Evolutionary conservation across 2,888 invertebrate genomes (phyloP).

Genomic region (Phania funesta): DNA sequence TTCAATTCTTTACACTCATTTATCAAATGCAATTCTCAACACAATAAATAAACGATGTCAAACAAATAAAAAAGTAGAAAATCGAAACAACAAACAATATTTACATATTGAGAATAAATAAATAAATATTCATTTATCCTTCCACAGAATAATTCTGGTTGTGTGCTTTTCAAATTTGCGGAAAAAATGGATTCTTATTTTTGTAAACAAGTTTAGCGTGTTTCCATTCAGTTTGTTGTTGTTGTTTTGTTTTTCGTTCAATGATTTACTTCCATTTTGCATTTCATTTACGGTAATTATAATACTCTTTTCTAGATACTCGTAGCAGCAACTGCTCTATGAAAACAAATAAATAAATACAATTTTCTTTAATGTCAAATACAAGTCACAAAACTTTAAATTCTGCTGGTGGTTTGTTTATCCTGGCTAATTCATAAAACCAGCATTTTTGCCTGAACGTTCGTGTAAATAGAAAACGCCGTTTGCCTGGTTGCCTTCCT

Average conservation of each 20-base stretch:
- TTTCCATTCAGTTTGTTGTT: conserved; percentile 1
- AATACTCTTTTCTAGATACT: conserved; percentile 19
- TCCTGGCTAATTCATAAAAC: conserved; percentile 57
- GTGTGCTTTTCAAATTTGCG: neutral
- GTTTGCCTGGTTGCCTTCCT: conserved; percentile 57
- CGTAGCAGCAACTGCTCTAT: conserved; percentile 43
- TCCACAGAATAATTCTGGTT: conserved; percentile 13
- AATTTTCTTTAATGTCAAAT: conserved; percentile 53
- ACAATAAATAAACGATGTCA: conserved; percentile 43
- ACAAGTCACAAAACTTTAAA: conserved; percentile 58
- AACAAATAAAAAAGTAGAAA: neutral
- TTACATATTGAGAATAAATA: conserved; percentile 13
- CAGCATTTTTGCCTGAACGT: conserved; percentile 41
- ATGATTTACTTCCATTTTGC: conserved; percentile 52
- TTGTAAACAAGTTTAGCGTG: conserved; percentile 53
- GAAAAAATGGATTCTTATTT: conserved; percentile 32
- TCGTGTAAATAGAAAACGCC: neutral
- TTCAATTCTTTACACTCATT: conserved; percentile 35
- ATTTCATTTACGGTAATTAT: conserved; percentile 61
- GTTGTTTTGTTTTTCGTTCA: neutral
- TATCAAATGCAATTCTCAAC: conserved; percentile 26
- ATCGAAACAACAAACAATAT: neutral
- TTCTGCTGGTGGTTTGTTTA: conserved; percentile 50
- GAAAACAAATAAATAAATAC: conserved; percentile 46
- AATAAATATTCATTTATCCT: conserved; percentile 40